phyloP scores from a whole-genome alignment of 1,140 invertebrate genomes.

The Aradophagus sp. region DNA sequence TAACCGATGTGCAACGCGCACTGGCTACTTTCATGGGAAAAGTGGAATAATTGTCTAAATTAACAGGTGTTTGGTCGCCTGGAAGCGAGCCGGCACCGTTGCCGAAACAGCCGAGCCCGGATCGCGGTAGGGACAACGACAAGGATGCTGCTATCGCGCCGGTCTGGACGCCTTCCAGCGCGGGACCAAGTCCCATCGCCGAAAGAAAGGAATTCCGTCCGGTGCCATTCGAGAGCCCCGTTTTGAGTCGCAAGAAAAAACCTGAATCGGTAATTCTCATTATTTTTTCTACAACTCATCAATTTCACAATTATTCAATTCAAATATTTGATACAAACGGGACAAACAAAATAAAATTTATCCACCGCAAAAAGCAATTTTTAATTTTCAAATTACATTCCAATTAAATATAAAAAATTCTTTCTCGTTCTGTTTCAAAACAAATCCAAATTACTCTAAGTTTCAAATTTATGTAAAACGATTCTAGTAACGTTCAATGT shows the following conservation, averaged over 20 bases:
- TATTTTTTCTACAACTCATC: not conserved
- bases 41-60: slow-evolving; percentile 28
- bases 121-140: slow-evolving; percentile 62
- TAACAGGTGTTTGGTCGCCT: slow-evolving; percentile 75
- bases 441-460: too few species aligned
- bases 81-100: slow-evolving; percentile 69
- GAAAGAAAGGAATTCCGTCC: slow-evolving; percentile 84
- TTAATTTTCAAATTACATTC: too few species aligned
- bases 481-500: too few species aligned
- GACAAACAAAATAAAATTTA: too few species aligned
- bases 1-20: slow-evolving; percentile 7
- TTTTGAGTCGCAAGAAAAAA: slow-evolving; percentile 76
- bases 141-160: slow-evolving; percentile 77
- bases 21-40: slow-evolving; percentile 4
- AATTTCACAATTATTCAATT: slow-evolving; percentile 8
- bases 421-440: too few species aligned
- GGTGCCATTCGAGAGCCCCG: slow-evolving; percentile 84
- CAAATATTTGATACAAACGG: too few species aligned
- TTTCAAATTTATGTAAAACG: too few species aligned
- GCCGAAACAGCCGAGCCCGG: slow-evolving; percentile 74
- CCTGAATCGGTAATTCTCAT: slow-evolving; percentile 54
- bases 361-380: too few species aligned
- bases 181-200: slow-evolving; percentile 78
- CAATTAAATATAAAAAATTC: too few species aligned
- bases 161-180: slow-evolving; percentile 84